Evolutionary conservation across 2,888 invertebrate genomes (phyloP).

Genomic region (Eutolmus rufibarbis): DNA sequence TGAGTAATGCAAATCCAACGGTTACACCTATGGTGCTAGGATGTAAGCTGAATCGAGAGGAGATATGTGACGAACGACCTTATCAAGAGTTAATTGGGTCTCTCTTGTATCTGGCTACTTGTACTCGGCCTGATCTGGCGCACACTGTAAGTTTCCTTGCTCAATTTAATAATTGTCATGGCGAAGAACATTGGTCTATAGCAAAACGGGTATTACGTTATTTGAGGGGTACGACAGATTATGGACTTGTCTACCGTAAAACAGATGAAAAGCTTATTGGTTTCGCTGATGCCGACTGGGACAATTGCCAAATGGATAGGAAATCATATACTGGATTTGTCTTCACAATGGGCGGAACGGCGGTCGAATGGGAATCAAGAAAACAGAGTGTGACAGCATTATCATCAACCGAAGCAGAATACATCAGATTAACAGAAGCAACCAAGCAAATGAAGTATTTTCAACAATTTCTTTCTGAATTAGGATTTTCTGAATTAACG

Average conservation of each 20-base stretch:
- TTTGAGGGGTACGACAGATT: not conserved
- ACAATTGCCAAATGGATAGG: not conserved
- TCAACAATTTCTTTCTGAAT: not conserved
- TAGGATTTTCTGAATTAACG: not conserved
- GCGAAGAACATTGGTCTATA: not conserved
- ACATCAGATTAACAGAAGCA: not conserved
- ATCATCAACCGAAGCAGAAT: not conserved
- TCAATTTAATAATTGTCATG: conserved; percentile 47
- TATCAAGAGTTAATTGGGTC: conserved; percentile 44
- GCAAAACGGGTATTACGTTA: not conserved
- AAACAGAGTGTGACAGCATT: not conserved
- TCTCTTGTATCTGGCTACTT: conserved; percentile 34
- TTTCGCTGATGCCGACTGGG: conserved; percentile 12
- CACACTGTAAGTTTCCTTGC: conserved; percentile 48
- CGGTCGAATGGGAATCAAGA: not conserved
- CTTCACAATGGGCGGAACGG: not conserved
- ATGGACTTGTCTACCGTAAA: not conserved
- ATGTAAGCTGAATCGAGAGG: not conserved
- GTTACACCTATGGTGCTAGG: not conserved
- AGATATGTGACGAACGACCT: conserved; percentile 9
- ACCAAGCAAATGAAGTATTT: not conserved
- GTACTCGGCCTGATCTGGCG: conserved; percentile 32
- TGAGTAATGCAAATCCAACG: not conserved
- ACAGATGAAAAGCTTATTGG: not conserved
- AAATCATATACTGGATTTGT: not conserved